These are phyloP conservation scores for Polyodon spathula DNA, from an alignment of 2,113 vertebrate species.

Conservation along the genomic window DNA sequence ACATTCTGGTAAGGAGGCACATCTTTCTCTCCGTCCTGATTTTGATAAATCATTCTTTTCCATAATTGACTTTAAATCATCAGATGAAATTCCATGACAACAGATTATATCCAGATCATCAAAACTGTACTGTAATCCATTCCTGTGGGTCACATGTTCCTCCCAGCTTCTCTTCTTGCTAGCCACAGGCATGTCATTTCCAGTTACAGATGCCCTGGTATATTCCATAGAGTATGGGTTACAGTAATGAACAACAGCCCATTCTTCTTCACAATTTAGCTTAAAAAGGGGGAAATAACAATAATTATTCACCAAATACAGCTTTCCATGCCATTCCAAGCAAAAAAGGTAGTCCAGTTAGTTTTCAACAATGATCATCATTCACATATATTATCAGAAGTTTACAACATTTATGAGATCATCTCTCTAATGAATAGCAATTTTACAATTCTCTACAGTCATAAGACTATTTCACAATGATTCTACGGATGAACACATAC, in stretches of 20 bases:
- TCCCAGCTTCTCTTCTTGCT: slow-evolving; percentile 88
- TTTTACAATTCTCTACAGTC: not conserved
- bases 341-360: not conserved
- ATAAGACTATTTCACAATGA: not conserved
- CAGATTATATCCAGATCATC: slow-evolving; percentile 74
- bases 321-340: not conserved
- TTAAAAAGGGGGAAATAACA: not conserved
- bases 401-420: not conserved
- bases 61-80: slow-evolving; percentile 55
- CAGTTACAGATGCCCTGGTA: not conserved
- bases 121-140: slow-evolving; percentile 69
- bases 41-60: slow-evolving; percentile 53
- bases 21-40: slow-evolving; percentile 54
- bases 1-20: slow-evolving; percentile 71
- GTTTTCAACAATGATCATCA: too few relatives aligned
- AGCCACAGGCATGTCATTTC: slow-evolving; percentile 81
- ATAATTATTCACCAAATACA: not conserved
- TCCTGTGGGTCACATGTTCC: slow-evolving; percentile 78
- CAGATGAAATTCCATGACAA: slow-evolving; percentile 60
- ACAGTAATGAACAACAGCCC: not conserved
- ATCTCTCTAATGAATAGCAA: not conserved
- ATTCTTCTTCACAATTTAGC: not conserved
- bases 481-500: too few relatives aligned
- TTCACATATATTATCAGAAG: too few relatives aligned
- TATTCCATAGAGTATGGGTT: not conserved